Evolutionary conservation across 2,888 invertebrate species (phyloP).

Genomic region (Nycteola revayana): DNA sequence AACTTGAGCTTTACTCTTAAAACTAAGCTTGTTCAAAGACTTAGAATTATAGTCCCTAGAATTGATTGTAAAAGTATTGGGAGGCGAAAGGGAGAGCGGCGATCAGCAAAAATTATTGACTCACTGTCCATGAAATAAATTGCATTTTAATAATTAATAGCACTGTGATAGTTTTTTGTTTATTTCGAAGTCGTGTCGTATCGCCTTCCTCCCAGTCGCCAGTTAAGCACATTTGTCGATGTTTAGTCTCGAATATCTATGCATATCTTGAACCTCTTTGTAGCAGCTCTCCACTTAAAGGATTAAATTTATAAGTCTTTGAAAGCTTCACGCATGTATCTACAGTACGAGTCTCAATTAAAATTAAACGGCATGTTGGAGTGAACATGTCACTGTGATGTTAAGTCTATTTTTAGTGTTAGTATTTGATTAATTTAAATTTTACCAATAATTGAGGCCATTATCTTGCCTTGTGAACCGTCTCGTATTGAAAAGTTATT

Average conservation of each 20-base stretch:
- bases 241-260: slow-evolving; percentile 30
- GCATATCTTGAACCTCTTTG: slow-evolving; percentile 27
- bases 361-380: too few species aligned
- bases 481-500: too few species aligned
- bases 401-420: too few species aligned
- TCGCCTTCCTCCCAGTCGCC: slow-evolving; percentile 10
- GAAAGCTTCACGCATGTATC: slow-evolving; percentile 31
- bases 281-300: slow-evolving; percentile 8
- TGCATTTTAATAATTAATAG: too few species aligned
- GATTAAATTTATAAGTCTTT: slow-evolving; percentile 34
- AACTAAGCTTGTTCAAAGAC: slow-evolving; percentile 35
- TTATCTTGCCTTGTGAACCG: too few species aligned
- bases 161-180: too few species aligned
- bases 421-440: too few species aligned
- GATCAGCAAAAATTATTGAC: background rate
- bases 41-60: slow-evolving; percentile 15
- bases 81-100: slow-evolving; percentile 12
- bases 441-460: too few species aligned
- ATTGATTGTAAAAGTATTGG: slow-evolving; percentile 2
- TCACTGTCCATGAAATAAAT: too few species aligned
- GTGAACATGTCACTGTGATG: too few species aligned
- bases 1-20: slow-evolving; percentile 26
- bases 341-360: slow-evolving; percentile 29
- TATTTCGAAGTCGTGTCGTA: too few species aligned
- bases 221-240: slow-evolving; percentile 8